These are phyloP conservation scores for Trisateles emortualis DNA, from an alignment of 2,888 invertebrate species.

Conservation along the genomic window DNA sequence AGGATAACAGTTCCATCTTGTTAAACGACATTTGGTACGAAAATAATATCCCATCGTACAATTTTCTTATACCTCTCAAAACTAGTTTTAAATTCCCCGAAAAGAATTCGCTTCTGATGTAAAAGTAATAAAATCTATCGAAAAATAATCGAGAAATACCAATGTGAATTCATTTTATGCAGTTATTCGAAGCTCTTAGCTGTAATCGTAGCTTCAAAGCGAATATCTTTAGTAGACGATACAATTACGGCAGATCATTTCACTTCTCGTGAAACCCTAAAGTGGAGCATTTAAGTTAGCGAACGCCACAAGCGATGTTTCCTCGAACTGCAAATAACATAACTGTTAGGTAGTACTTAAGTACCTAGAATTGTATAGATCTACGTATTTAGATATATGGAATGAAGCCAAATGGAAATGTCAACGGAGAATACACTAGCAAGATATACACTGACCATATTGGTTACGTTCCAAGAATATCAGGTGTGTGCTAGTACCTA, in stretches of 20 bases:
- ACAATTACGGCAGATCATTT: constrained; percentile 76
- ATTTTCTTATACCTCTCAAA: not conserved
- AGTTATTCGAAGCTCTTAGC: constrained; percentile 62
- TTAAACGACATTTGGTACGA: too few relatives aligned
- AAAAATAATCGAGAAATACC: constrained; percentile 55
- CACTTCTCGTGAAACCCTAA: constrained; percentile 67
- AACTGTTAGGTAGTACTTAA: not conserved
- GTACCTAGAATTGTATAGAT: not conserved
- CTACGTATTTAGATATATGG: not conserved
- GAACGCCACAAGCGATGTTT: constrained; percentile 26
- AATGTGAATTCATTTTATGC: constrained; percentile 60
- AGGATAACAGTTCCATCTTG: too few relatives aligned
- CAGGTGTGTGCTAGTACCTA: not conserved
- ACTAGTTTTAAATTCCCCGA: constrained; percentile 4
- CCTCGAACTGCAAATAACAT: not conserved
- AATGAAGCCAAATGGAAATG: constrained; percentile 18
- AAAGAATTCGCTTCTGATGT: constrained; percentile 29
- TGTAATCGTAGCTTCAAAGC: constrained; percentile 66
- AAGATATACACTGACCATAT: constrained; percentile 7
- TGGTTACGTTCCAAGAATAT: constrained; percentile 6
- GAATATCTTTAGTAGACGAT: constrained; percentile 71
- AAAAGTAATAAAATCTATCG: constrained; percentile 39
- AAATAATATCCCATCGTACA: too few relatives aligned
- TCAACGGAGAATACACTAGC: constrained; percentile 2
- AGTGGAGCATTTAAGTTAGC: constrained; percentile 54